These are phyloP conservation scores for Hippoglossus stenolepis DNA, from an alignment of 2,113 vertebrate genomes.

Conservation along the genomic window DNA sequence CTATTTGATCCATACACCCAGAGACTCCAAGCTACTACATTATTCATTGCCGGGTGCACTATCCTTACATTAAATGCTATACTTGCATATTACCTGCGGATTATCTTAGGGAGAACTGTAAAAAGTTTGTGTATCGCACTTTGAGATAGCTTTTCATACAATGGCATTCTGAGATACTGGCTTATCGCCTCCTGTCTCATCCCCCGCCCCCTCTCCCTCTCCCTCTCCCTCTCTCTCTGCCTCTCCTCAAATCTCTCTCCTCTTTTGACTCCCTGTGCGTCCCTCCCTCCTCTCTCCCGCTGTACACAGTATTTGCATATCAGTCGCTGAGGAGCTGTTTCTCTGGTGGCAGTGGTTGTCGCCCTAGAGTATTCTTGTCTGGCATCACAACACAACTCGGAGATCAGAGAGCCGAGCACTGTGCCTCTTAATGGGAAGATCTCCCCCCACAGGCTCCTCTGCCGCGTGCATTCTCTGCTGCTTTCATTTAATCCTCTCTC, in stretches of 20 bases:
- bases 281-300: slow-evolving; percentile 26
- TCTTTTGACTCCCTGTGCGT: slow-evolving; percentile 28
- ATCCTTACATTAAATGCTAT: neutral
- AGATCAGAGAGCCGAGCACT: slow-evolving; percentile 76
- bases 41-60: neutral
- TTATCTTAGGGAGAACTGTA: neutral
- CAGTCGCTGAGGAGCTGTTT: slow-evolving; percentile 70
- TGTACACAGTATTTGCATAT: slow-evolving; percentile 73
- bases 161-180: slow-evolving; percentile 28
- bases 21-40: neutral
- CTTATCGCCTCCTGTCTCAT: slow-evolving; percentile 42
- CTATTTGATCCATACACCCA: neutral
- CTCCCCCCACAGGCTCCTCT: slow-evolving; percentile 75
- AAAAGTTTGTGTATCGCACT: slow-evolving; percentile 16
- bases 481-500: slow-evolving; percentile 68
- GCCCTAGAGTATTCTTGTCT: slow-evolving; percentile 80
- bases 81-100: slow-evolving; percentile 25
- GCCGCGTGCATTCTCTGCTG: slow-evolving; percentile 58
- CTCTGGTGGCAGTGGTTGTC: slow-evolving; percentile 69
- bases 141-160: slow-evolving; percentile 18
- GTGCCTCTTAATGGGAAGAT: slow-evolving; percentile 75
- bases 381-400: slow-evolving; percentile 75
- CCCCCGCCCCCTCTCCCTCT: slow-evolving; percentile 12
- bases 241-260: slow-evolving; percentile 17
- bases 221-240: neutral